phyloP scores from a whole-genome alignment of 92 coral and sea anemone genomes.

The Actinernus sp. region DNA sequence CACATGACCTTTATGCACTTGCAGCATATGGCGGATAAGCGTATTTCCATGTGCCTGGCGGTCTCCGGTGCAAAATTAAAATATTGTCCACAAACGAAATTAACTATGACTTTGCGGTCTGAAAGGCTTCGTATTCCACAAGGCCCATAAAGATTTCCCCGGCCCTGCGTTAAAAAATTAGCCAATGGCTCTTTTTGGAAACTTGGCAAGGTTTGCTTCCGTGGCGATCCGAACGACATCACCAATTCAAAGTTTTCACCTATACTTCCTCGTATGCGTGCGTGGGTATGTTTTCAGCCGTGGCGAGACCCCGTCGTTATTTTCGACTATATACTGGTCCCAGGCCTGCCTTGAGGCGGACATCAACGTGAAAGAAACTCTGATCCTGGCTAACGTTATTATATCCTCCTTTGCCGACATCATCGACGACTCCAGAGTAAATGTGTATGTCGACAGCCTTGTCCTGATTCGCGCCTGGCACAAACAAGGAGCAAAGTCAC shows the following conservation, averaged over 20 bases:
- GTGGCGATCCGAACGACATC: conserved; percentile 23
- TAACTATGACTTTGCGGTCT: conserved; percentile 19
- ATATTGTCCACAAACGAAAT: conserved; percentile 45
- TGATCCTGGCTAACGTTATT: conserved; percentile 8
- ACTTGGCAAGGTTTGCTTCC: conserved; percentile 12
- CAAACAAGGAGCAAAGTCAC: neutral
- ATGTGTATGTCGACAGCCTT: neutral
- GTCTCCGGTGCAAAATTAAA: conserved; percentile 47
- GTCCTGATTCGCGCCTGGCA: conserved; percentile 1
- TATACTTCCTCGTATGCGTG: conserved; percentile 26
- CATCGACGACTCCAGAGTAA: conserved; percentile 9
- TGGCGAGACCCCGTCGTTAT: too few relatives aligned
- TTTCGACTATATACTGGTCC: neutral
- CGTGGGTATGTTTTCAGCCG: neutral
- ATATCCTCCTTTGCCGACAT: neutral
- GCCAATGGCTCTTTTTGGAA: conserved; percentile 34
- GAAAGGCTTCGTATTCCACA: neutral
- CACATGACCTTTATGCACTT: conserved; percentile 7
- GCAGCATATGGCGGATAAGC: conserved; percentile 23
- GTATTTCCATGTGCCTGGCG: conserved; percentile 31
- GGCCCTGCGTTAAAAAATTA: conserved; percentile 16
- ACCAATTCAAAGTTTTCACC: conserved; percentile 13
- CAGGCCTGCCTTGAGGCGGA: too few relatives aligned
- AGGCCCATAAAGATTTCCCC: conserved; percentile 12
- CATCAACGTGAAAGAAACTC: conserved; percentile 28